A percentile compares a stretch with the other conserved stretches of the same genome.
Conservation (phyloP, 2,888 invertebrate genomes). For the Diogma glabrata region DNA sequence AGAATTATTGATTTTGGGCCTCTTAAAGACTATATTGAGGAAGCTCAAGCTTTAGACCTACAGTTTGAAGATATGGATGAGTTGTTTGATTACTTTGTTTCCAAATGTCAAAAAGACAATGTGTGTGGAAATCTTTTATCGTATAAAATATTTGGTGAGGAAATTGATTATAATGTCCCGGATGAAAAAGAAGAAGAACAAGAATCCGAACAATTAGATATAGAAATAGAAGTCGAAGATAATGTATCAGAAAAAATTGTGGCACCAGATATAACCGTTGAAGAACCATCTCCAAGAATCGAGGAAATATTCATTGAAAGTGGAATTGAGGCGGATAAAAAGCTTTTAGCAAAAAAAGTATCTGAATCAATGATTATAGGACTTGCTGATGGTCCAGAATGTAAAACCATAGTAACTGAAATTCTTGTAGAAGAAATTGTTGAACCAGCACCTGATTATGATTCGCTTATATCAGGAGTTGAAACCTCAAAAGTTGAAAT, state of each 20-base stretch:
- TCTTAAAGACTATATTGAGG: slow-evolving; percentile 13
- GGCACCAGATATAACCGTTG: not conserved
- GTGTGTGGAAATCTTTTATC: not conserved
- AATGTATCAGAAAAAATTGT: not conserved
- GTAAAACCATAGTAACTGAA: not conserved
- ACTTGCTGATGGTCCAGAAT: slow-evolving; percentile 10
- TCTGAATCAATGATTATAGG: slow-evolving; percentile 18
- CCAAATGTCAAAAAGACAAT: slow-evolving; percentile 1
- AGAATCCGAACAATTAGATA: not conserved
- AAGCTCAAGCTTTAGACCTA: slow-evolving; percentile 11
- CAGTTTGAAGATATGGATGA: slow-evolving; percentile 17
- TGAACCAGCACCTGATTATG: not conserved
- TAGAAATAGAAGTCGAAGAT: not conserved
- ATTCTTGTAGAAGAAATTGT: not conserved
- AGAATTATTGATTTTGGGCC: slow-evolving; percentile 9
- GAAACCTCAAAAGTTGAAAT: not conserved
- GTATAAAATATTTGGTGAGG: not conserved
- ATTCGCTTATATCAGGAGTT: not conserved
- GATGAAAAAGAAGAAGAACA: not conserved
- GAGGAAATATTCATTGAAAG: slow-evolving; percentile 15
- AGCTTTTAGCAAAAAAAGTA: slow-evolving; percentile 12
- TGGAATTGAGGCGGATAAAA: slow-evolving; percentile 15
- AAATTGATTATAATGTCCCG: too few species aligned
- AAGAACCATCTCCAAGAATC: slow-evolving; percentile 8
- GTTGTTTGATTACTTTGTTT: slow-evolving; percentile 16